Base-by-base conservation (phyloP, 1,140 invertebrate genomes). In the Drosophila truncata region DNA sequence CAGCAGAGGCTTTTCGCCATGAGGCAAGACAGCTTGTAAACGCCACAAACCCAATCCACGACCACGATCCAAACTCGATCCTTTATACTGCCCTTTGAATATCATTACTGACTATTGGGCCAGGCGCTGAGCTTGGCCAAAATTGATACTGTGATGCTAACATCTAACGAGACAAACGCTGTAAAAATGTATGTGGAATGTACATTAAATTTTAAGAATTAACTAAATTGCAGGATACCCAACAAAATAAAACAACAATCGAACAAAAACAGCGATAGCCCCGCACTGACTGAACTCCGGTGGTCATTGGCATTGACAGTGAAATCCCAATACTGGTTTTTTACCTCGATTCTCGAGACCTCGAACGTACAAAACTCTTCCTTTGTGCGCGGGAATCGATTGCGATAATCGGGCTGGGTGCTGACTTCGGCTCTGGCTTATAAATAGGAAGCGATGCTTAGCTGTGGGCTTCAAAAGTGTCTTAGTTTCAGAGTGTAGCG, bases 21-120 rank as follows among this genome's bases (percentile, higher is more conserved):
- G 49, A 69, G 63, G 23, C 66, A 78, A 33, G 72, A 65, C 27
- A 81, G 78, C 59, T 55, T 80, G 27, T 85, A 84, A 62, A n/a
- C 20, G 14, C 13, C 33, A 4, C 9, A 23, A 52, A 14, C 33
- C 8, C 9, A 23, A 52, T 16, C 18, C 18, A 52, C 18, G 13
- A 52, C n/a, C n/a, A 18, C 41, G 3, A 27, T 11, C 18, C 29
- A 14, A 16, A 52, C 11, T 4, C 11, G 16, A 31, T 23, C 25
- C 33, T 39, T 54, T 35, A 5, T 27, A 47, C 39, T 64, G 54
- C 33, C 8, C n/a, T 16, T 47, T 42, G 16, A 41, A 61, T 39
- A 54, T 33, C 11, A 72, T 50, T 50, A 42, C 62, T 44, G 29
- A 66, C 41, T 11, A 35, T 35, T 29, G 29, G 37, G 18, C 39